A percentile compares a stretch with the other conserved stretches of the same genome.
Conservation (phyloP, 2,888 invertebrate genomes). For the Tetranychus truncatus region DNA sequence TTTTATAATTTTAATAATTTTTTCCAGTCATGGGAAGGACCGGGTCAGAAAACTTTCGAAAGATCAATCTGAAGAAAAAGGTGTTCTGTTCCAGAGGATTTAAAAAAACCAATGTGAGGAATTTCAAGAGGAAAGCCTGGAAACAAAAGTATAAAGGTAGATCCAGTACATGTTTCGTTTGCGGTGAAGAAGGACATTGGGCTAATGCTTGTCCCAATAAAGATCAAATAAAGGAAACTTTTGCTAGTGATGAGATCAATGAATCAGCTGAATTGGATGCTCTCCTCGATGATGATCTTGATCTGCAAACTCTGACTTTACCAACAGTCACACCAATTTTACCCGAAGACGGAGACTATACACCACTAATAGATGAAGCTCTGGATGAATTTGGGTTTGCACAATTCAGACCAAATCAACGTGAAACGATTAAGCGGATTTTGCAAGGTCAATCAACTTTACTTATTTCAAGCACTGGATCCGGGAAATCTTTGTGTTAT, state of each 20-base stretch:
- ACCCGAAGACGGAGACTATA: not conserved
- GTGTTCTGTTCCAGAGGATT: not conserved
- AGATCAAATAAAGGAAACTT: not conserved
- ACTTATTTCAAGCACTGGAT: conserved; percentile 48
- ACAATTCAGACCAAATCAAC: not conserved
- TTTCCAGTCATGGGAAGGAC: not conserved
- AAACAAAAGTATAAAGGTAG: not conserved
- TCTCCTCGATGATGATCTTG: not conserved
- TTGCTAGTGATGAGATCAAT: not conserved
- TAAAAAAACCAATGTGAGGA: not conserved
- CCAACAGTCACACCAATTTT: not conserved
- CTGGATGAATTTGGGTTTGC: not conserved
- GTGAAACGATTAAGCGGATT: not conserved
- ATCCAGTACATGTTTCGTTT: not conserved
- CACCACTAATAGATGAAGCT: not conserved
- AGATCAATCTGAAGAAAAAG: not conserved
- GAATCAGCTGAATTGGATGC: not conserved
- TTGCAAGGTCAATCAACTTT: not conserved
- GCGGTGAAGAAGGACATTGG: not conserved
- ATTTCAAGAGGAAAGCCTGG: not conserved
- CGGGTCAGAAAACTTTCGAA: not conserved
- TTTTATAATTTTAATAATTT: not conserved
- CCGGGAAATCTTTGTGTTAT: conserved; percentile 39
- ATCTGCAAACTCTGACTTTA: not conserved
- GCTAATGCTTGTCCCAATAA: conserved; percentile 1